Evolutionary conservation across 2,888 invertebrate genomes (phyloP).

Genomic region (Mactromeris polynyma): DNA sequence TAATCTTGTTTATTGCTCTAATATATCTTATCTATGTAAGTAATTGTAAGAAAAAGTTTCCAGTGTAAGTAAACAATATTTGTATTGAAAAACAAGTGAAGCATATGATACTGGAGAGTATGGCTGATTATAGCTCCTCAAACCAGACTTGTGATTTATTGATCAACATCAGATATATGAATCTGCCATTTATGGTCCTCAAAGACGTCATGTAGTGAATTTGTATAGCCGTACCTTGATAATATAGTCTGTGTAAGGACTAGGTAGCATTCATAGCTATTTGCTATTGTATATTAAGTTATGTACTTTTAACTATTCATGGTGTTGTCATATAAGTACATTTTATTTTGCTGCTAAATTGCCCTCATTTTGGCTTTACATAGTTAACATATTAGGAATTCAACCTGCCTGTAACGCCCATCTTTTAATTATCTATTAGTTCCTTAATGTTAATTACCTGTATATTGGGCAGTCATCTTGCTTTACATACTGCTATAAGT

Average conservation of each 20-base stretch:
- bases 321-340: neutral
- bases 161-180: neutral
- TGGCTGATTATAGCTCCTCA: neutral
- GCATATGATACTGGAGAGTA: neutral
- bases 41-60: slow-evolving; percentile 6
- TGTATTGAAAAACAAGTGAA: neutral
- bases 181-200: neutral
- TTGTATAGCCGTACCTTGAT: neutral
- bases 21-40: neutral
- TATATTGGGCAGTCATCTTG: too few species aligned
- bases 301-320: neutral
- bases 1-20: neutral
- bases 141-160: neutral
- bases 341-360: neutral
- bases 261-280: neutral
- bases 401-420: too few species aligned
- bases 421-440: too few species aligned
- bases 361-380: too few species aligned
- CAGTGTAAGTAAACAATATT: slow-evolving; percentile 4
- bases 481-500: too few species aligned
- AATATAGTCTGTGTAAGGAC: slow-evolving; percentile 1
- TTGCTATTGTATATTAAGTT: neutral
- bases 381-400: too few species aligned
- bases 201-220: neutral
- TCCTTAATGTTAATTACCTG: too few species aligned